Percentiles rank a stretch among this genome's conserved stretches.
These are phyloP conservation scores for Gobio occitaniae DNA, from an alignment of 2,797 vertebrate genomes.

Conservation along the genomic window DNA sequence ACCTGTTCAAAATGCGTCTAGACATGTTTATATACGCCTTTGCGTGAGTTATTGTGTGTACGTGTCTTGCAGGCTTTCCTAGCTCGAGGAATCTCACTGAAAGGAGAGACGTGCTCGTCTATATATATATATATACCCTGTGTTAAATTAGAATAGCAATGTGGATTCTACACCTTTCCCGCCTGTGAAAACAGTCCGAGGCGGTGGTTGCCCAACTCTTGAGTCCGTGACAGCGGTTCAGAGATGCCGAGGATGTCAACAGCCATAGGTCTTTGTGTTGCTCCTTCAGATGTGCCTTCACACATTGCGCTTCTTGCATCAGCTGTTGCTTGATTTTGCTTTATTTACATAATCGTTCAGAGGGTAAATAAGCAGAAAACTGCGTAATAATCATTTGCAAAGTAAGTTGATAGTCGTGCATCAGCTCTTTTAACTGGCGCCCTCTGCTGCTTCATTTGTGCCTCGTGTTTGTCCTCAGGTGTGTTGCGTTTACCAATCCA, in stretches of 20 bases:
- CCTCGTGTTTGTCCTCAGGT: not conserved
- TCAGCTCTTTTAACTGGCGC: slow-evolving; percentile 7
- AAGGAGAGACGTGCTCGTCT: slow-evolving; percentile 17
- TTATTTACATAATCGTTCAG: slow-evolving; percentile 29
- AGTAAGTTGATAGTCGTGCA: not conserved
- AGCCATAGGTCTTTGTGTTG: not conserved
- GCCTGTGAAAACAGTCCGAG: not conserved
- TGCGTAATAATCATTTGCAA: not conserved
- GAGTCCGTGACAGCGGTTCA: not conserved
- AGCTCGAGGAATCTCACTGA: slow-evolving; percentile 15
- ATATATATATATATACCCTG: slow-evolving; percentile 2
- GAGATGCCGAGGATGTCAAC: not conserved
- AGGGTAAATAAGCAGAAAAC: not conserved
- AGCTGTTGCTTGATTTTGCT: slow-evolving; percentile 4
- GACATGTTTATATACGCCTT: slow-evolving; percentile 12
- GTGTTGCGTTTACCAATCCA: not conserved
- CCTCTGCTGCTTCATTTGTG: slow-evolving; percentile 1
- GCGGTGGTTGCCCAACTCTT: not conserved
- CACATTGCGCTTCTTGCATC: slow-evolving; percentile 21
- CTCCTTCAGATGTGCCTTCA: not conserved
- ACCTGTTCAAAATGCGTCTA: slow-evolving; percentile 26
- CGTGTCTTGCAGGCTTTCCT: not conserved
- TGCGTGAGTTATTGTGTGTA: not conserved
- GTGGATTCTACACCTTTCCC: not conserved
- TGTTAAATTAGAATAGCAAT: slow-evolving; percentile 11